These are phyloP conservation scores for Parelbella ahira DNA, from an alignment of 2,888 invertebrate genomes.

Conservation along the genomic window DNA sequence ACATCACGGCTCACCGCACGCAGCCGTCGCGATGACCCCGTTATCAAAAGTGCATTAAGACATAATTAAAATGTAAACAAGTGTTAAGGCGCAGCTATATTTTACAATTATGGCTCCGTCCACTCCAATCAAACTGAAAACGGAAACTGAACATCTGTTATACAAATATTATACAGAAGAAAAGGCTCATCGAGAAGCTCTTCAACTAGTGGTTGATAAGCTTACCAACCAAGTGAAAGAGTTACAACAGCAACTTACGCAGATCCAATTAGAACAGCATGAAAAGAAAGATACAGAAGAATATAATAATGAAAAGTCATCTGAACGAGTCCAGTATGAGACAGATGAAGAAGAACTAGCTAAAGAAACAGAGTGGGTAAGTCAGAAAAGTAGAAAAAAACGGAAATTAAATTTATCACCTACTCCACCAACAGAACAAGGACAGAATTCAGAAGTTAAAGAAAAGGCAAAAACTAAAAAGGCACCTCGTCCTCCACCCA, in stretches of 20 bases:
- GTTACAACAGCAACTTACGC: not conserved
- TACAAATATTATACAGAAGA: not conserved
- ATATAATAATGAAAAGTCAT: not conserved
- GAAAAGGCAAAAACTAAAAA: not conserved
- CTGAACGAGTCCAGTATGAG: not conserved
- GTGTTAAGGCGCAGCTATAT: too few relatives aligned
- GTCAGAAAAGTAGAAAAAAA: constrained; percentile 13
- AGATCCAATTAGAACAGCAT: not conserved
- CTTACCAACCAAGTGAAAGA: not conserved
- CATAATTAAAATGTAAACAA: too few relatives aligned
- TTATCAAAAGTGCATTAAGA: too few relatives aligned
- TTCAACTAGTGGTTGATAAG: not conserved
- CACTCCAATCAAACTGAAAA: not conserved
- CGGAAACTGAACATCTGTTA: not conserved
- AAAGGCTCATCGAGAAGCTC: not conserved
- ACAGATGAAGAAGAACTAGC: constrained; percentile 19
- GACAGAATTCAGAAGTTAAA: not conserved
- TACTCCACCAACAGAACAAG: not conserved
- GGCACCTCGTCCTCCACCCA: not conserved
- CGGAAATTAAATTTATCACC: constrained; percentile 7
- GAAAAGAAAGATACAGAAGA: not conserved
- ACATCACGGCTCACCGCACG: too few relatives aligned
- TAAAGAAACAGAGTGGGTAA: constrained; percentile 11
- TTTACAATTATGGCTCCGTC: not conserved
- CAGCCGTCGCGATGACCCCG: too few relatives aligned